A percentile compares a stretch with the other conserved stretches of the same genome.
Conservation (phyloP, 2,113 vertebrate genomes). For the Anolis carolinensis region DNA sequence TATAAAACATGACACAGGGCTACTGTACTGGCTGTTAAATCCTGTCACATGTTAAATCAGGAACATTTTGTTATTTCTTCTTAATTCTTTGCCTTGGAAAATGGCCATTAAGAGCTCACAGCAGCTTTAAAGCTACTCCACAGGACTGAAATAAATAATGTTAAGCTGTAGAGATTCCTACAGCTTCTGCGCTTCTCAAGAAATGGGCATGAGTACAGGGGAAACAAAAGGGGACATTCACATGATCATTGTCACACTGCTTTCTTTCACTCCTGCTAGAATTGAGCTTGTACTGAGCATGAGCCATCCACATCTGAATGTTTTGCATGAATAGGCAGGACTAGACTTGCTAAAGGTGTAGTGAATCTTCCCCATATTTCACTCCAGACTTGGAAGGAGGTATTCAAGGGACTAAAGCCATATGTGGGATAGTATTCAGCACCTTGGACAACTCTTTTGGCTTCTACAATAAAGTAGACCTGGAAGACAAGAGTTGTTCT, state of each 20-base stretch:
- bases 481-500: no score
- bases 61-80: neutral
- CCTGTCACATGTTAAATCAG: neutral
- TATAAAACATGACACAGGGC: neutral
- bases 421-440: no score
- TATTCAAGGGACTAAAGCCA: no score
- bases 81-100: neutral
- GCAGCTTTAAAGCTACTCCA: neutral
- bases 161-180: neutral
- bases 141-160: neutral
- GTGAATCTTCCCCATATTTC: no score
- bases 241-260: neutral
- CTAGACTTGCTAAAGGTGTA: no score
- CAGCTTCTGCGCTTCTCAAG: neutral
- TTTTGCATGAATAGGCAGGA: neutral
- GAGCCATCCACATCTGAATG: neutral
- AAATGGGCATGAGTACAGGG: neutral
- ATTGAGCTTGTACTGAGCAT: no score
- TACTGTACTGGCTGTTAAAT: neutral
- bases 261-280: neutral
- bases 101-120: no score
- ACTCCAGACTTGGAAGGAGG: no score
- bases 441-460: no score
- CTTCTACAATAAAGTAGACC: no score
- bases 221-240: neutral